phyloP scores from a whole-genome alignment of 2,113 vertebrate species.

The Argyrosomus japonicus region DNA sequence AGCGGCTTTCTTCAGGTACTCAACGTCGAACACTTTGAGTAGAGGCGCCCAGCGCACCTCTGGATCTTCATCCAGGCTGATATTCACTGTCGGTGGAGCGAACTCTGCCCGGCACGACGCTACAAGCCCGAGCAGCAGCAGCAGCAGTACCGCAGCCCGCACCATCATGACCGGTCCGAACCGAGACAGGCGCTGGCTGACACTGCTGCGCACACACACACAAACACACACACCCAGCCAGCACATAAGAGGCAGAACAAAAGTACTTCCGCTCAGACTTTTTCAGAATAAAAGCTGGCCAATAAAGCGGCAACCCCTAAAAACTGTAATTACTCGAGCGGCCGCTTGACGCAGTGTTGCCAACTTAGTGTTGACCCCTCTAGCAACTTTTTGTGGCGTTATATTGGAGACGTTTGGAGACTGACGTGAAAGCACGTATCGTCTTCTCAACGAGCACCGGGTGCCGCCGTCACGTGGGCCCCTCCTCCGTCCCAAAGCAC shows the following conservation, averaged over 20 bases:
- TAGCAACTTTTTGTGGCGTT: too few relatives aligned
- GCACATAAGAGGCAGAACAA: too few relatives aligned
- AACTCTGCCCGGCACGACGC: constrained; percentile 32
- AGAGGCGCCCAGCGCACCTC: constrained; percentile 79
- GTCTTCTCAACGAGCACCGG: too few relatives aligned
- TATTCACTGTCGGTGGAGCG: constrained; percentile 72
- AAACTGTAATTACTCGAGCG: too few relatives aligned
- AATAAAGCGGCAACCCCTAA: too few relatives aligned
- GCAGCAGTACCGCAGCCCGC: constrained; percentile 11
- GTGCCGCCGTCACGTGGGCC: too few relatives aligned
- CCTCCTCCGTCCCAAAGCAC: too few relatives aligned
- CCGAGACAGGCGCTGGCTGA: not conserved
- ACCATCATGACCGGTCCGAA: not conserved
- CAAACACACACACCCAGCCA: fast-evolving
- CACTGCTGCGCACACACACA: not conserved
- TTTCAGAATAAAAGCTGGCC: constrained; percentile 54
- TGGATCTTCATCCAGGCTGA: constrained; percentile 78
- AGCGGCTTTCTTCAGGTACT: constrained; percentile 72
- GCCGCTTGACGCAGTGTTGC: too few relatives aligned
- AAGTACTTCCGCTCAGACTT: constrained; percentile 12
- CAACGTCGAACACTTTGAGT: constrained; percentile 55
- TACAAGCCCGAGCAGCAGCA: constrained; percentile 44
- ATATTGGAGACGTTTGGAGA: too few relatives aligned
- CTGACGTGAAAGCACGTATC: too few relatives aligned
- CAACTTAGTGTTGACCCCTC: too few relatives aligned